A percentile compares a stretch with the other conserved stretches of the same genome.
These are phyloP conservation scores for Peromyscus polionotus DNA, from an alignment of 2,113 vertebrate species.

Conservation along the genomic window DNA sequence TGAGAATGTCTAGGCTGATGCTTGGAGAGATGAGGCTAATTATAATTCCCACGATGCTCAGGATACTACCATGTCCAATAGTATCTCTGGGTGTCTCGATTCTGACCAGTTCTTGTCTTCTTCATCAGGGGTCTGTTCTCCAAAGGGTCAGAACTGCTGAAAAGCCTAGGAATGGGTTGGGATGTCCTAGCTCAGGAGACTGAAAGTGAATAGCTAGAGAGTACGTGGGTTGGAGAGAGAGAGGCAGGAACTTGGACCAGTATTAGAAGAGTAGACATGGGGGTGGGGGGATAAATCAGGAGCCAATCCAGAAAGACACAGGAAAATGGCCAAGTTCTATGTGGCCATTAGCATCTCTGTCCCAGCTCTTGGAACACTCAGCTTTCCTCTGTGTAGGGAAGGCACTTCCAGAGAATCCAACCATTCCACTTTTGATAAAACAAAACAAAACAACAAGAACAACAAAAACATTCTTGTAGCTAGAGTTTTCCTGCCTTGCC, in stretches of 20 bases:
- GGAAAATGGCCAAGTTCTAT: neutral
- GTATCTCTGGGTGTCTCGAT: neutral
- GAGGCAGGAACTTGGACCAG: neutral
- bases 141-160: neutral
- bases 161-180: neutral
- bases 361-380: neutral
- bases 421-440: slow-evolving; percentile 7
- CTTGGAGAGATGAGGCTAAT: neutral
- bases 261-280: neutral
- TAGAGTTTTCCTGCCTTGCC: too few relatives aligned
- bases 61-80: neutral
- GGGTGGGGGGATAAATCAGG: neutral
- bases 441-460: neutral
- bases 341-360: neutral
- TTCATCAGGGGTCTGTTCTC: neutral
- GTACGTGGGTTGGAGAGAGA: neutral
- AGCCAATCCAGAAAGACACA: neutral
- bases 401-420: neutral
- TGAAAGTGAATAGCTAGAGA: neutral
- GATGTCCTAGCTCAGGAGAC: neutral
- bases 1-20: neutral
- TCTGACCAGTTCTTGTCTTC: neutral
- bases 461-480: too few relatives aligned
- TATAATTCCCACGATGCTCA: neutral
- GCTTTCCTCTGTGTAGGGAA: neutral